Evolutionary conservation across 2,888 invertebrate species (phyloP).

Genomic region (Crepidodera aurea): DNA sequence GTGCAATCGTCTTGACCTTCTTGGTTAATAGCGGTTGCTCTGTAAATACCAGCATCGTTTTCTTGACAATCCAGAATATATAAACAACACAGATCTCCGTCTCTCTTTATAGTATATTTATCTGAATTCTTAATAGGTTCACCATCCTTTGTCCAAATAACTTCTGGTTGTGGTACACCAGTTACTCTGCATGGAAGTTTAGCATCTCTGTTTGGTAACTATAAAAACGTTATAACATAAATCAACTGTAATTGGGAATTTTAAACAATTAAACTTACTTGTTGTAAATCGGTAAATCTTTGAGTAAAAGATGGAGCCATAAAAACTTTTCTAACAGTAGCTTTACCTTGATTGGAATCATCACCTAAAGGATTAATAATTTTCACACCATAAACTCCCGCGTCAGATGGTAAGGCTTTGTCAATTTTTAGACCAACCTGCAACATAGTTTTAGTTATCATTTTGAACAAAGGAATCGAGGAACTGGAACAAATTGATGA

Average conservation of each 20-base stretch:
- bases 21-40: constrained; percentile 79
- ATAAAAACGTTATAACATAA: constrained; percentile 25
- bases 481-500: too few relatives aligned
- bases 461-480: too few relatives aligned
- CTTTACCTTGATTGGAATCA: constrained; percentile 73
- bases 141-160: constrained; percentile 88
- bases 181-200: constrained; percentile 83
- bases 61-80: constrained; percentile 74
- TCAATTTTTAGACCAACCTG: constrained; percentile 78
- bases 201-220: constrained; percentile 80
- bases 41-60: constrained; percentile 77
- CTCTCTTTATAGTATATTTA: constrained; percentile 78
- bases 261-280: constrained; percentile 58
- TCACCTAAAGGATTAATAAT: constrained; percentile 81
- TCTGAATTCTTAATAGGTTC: constrained; percentile 72
- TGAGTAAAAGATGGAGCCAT: constrained; percentile 84
- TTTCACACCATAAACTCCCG: constrained; percentile 80
- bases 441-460: constrained; percentile 6
- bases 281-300: constrained; percentile 73
- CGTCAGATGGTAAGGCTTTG: constrained; percentile 74
- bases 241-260: background rate
- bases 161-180: constrained; percentile 84
- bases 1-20: constrained; percentile 82
- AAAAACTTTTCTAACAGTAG: constrained; percentile 80
- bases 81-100: constrained; percentile 81